Evolutionary conservation across 2,113 vertebrate genomes (phyloP).

Genomic region (Epinephelus cyanopodus): DNA sequence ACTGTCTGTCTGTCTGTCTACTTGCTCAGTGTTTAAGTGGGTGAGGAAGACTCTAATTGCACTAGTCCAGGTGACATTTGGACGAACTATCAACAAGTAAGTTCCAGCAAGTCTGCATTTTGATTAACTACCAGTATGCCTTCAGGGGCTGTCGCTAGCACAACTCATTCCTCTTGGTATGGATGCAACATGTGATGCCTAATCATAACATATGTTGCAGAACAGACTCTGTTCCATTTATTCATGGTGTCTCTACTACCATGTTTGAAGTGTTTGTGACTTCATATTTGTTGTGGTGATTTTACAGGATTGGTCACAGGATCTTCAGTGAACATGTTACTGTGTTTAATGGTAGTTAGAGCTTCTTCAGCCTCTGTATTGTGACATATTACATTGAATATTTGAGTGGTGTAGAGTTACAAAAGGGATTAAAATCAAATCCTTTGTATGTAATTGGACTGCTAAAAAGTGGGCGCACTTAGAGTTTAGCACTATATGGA

Average conservation of each 20-base stretch:
- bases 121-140: too few relatives aligned
- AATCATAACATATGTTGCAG: not conserved
- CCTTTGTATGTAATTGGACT: too few relatives aligned
- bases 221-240: not conserved
- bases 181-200: not conserved
- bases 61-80: conserved; percentile 99
- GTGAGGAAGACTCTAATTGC: conserved; percentile 99
- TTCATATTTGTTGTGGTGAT: not conserved
- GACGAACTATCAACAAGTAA: conserved; percentile 99
- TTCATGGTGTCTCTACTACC: not conserved
- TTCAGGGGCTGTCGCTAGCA: not conserved
- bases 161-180: not conserved
- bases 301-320: too few relatives aligned
- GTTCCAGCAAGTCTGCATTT: conserved; percentile 59
- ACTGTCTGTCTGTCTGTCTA: not conserved
- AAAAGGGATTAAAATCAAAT: too few relatives aligned
- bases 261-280: not conserved
- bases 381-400: too few relatives aligned
- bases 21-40: conserved; percentile 96
- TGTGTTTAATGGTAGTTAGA: too few relatives aligned
- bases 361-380: too few relatives aligned
- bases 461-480: too few relatives aligned
- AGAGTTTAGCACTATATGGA: too few relatives aligned
- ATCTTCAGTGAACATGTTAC: too few relatives aligned
- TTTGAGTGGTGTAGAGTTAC: too few relatives aligned